phyloP scores from a whole-genome alignment of 2,797 vertebrate genomes.

The Diglossa cyanea region DNA sequence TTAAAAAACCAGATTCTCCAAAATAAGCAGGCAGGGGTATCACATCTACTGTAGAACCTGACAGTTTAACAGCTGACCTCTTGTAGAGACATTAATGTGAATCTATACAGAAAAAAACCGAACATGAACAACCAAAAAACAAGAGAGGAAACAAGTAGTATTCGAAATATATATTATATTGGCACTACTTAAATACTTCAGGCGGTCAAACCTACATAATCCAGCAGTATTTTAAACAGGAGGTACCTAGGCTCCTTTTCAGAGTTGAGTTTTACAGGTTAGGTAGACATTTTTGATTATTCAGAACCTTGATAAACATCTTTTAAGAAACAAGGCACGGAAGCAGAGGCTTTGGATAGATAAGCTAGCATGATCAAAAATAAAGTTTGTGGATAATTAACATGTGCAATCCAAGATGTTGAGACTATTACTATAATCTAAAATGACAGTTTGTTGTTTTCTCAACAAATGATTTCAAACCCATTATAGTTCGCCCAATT shows the following conservation, averaged over 20 bases:
- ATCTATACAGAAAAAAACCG: rapidly evolving
- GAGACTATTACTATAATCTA: neutral
- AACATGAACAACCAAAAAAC: rapidly evolving
- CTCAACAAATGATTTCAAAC: neutral
- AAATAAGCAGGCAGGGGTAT: neutral
- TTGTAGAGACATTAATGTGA: neutral
- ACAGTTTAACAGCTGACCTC: neutral
- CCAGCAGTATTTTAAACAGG: neutral
- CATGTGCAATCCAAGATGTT: neutral
- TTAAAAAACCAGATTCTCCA: neutral
- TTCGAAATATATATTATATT: neutral
- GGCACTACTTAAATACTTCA: neutral
- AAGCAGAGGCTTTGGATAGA: neutral
- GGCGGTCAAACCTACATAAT: neutral
- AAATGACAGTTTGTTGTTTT: neutral
- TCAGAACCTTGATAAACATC: neutral
- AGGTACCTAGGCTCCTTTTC: neutral
- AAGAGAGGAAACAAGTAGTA: neutral
- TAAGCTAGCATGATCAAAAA: neutral
- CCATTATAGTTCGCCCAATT: neutral
- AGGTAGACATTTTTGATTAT: neutral
- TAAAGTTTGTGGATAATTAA: neutral
- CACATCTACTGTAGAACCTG: neutral
- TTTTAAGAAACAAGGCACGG: neutral
- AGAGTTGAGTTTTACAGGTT: neutral